phyloP scores from a whole-genome alignment of 2,113 vertebrate genomes.

The Hymenochirus boettgeri region DNA sequence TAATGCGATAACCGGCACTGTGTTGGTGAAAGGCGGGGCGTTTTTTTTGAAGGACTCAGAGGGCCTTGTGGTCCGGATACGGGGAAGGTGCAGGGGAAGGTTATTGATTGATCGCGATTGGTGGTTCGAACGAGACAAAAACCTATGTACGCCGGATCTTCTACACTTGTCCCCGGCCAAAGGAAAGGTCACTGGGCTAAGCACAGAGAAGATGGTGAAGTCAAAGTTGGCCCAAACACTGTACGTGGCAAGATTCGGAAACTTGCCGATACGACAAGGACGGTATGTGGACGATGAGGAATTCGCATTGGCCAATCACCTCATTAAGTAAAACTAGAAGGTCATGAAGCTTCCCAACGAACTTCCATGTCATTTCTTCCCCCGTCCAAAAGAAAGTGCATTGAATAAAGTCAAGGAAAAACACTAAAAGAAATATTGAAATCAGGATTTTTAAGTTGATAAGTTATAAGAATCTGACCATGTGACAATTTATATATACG shows the following conservation, averaged over 20 bases:
- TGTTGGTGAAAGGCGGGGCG: slow-evolving; percentile 94
- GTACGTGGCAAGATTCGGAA: slow-evolving; percentile 98
- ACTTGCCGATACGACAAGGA: slow-evolving; percentile 97
- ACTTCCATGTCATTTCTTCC: slow-evolving; percentile 86
- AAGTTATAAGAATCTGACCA: slow-evolving; percentile 35
- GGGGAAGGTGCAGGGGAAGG: slow-evolving; percentile 93
- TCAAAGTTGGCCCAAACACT: slow-evolving; percentile 95
- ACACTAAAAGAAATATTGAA: too few relatives aligned
- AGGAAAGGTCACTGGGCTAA: slow-evolving; percentile 93
- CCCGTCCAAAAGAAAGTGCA: slow-evolving; percentile 88
- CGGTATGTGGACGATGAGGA: slow-evolving; percentile 95
- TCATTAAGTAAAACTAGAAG: slow-evolving; percentile 98
- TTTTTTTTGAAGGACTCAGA: slow-evolving; percentile 87
- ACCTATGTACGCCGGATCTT: slow-evolving; percentile 95
- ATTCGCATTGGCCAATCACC: slow-evolving; percentile 95
- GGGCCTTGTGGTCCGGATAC: slow-evolving; percentile 90
- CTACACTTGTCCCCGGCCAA: slow-evolving; percentile 90
- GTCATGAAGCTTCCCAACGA: slow-evolving; percentile 90
- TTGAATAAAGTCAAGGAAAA: slow-evolving; percentile 63
- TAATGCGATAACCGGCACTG: too few relatives aligned
- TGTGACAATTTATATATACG: slow-evolving; percentile 1
- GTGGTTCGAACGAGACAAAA: slow-evolving; percentile 94
- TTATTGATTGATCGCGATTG: slow-evolving; percentile 90
- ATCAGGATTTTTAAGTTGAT: too few relatives aligned
- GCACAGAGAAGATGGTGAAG: slow-evolving; percentile 95